Evolutionary conservation across 2,888 invertebrate genomes (phyloP), one percentile per base, ranked within the genome.

Genomic region (Ischnus inquisitorius): DNA sequence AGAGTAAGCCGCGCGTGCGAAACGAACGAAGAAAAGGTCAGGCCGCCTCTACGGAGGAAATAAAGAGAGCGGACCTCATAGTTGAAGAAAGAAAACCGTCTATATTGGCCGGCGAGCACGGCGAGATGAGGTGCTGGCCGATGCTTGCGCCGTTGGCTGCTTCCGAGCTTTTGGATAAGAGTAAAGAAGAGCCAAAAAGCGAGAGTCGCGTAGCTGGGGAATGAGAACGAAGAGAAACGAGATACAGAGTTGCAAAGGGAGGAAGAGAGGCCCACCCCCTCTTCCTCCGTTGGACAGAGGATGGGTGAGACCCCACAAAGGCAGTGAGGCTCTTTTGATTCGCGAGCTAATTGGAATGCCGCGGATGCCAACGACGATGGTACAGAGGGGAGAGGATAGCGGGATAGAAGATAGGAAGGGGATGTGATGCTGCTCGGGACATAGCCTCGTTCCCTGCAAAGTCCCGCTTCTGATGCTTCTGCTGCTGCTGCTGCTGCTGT

Each of bases 281-380:
- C 46, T 12, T 14, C 46, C 14, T 2, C 51, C 16, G 25, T 22
- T 22, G 48, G 69, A 46, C 82, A 80, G 81, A 86, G 87, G 89
- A 86, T 88, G 88, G 91, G 91, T 90, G 91, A 92, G 90, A 91
- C 90, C 91, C 92, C 92, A 93, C 93, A 93, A 93, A 93, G 93
- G 93, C 92, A 92, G 90, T 92, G 91, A 90, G 92, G 92, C 92
- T 93, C 93, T 92, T 93, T 93, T 93, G 93, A 93, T 93, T 93
- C 93, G 92, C 92, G 92, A 92, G 93, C 93, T 92, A 92, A 93
- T 93, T 93, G 93, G 93, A 93, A 93, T 93, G 92, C 92, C 92
- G 90, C 90, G 92, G 92, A 93, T 93, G 92, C 93, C 93, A 91
- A 91, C 92, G 92, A 90, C 92, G 91, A 90, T 90, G 90, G 89